These are phyloP conservation scores for Lordiphosa fenestrarum DNA, from an alignment of 2,888 invertebrate species.

Conservation along the genomic window DNA sequence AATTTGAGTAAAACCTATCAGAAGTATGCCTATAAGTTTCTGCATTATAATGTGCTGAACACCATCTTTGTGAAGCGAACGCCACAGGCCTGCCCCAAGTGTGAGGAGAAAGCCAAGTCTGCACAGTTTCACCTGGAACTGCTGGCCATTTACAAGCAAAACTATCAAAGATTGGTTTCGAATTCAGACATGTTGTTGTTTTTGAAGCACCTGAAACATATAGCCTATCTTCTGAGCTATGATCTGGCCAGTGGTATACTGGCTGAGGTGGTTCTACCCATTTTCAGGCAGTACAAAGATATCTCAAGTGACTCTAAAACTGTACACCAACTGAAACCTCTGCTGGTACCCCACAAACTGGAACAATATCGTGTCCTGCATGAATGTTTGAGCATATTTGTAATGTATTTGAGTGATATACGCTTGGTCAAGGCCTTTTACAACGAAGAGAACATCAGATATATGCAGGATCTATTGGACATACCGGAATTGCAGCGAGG, in stretches of 20 bases:
- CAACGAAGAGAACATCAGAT: slow-evolving; percentile 77
- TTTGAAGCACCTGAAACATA: slow-evolving; percentile 77
- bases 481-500: slow-evolving; percentile 75
- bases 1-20: slow-evolving; percentile 59
- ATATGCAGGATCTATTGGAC: slow-evolving; percentile 75
- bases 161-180: slow-evolving; percentile 39
- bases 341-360: slow-evolving; percentile 28
- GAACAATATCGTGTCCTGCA: slow-evolving; percentile 56
- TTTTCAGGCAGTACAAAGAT: slow-evolving; percentile 74
- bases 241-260: slow-evolving; percentile 76
- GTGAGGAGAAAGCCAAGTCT: slow-evolving; percentile 76
- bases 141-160: slow-evolving; percentile 62
- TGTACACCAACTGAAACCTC: slow-evolving; percentile 20
- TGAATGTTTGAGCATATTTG: slow-evolving; percentile 78
- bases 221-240: slow-evolving; percentile 73
- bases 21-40: slow-evolving; percentile 75
- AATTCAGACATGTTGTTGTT: slow-evolving; percentile 55
- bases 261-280: slow-evolving; percentile 77
- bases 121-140: slow-evolving; percentile 69
- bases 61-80: slow-evolving; percentile 64
- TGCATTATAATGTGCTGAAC: slow-evolving; percentile 71
- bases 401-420: slow-evolving; percentile 78
- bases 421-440: slow-evolving; percentile 78
- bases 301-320: slow-evolving; percentile 12
- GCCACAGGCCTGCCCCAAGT: slow-evolving; percentile 56